Conservation (phyloP, 2,113 vertebrate genomes). For the Nesoenas mayeri region DNA sequence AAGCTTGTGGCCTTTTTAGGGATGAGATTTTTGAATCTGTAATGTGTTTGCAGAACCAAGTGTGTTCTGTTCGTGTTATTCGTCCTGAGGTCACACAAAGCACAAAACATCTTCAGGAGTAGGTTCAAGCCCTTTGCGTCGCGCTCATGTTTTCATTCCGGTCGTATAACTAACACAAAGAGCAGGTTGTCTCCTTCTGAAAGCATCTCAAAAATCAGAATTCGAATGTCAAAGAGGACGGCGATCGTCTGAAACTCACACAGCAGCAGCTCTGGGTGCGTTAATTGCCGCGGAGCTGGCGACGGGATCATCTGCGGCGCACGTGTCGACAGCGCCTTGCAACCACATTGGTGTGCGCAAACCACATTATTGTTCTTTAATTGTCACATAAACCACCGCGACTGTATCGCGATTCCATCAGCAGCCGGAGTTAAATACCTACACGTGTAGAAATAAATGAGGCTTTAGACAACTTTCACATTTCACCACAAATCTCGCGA, state of each 20-base stretch:
- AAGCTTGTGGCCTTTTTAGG: too few species aligned
- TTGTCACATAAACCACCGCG: background rate
- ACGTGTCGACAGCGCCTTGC: background rate
- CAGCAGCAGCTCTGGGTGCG: background rate
- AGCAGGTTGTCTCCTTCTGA: background rate
- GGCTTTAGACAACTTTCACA: background rate
- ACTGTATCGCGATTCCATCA: background rate
- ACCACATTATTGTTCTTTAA: background rate
- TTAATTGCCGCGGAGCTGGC: background rate
- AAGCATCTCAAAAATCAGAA: background rate
- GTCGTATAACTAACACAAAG: background rate
- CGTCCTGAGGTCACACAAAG: background rate
- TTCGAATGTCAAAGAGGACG: background rate
- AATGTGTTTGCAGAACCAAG: background rate
- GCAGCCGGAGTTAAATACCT: background rate
- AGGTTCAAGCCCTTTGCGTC: background rate
- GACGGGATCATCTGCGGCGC: background rate
- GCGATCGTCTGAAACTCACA: too few species aligned
- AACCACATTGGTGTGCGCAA: too few species aligned
- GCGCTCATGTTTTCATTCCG: background rate
- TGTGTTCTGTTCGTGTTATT: background rate
- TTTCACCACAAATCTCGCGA: background rate
- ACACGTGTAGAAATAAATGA: background rate
- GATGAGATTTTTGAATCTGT: background rate
- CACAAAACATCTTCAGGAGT: background rate